Conservation (phyloP, 2,797 vertebrate genomes). For the Gobionotothen gibberifrons region DNA sequence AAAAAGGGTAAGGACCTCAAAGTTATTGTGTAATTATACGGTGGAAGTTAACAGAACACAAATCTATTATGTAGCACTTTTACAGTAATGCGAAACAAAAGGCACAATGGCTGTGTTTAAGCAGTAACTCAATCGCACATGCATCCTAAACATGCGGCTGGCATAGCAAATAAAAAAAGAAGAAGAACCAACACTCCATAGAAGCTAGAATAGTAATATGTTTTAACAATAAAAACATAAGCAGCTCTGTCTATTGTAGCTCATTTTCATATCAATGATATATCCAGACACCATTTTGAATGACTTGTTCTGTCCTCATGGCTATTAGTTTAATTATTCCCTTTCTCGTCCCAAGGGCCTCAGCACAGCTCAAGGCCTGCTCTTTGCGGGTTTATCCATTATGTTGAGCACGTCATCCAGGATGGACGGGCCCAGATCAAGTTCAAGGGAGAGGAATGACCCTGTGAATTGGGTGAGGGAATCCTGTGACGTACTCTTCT, state of each 20-base stretch:
- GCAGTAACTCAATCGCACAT: constrained; percentile 79
- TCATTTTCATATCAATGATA: constrained; percentile 76
- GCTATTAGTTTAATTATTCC: constrained; percentile 67
- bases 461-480: constrained; percentile 91
- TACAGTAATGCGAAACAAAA: constrained; percentile 75
- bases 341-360: constrained; percentile 59
- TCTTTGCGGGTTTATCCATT: constrained; percentile 91
- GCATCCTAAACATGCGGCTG: constrained; percentile 77
- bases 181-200: constrained; percentile 72
- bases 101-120: constrained; percentile 78
- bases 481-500: constrained; percentile 88
- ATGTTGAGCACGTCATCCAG: constrained; percentile 98
- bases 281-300: constrained; percentile 75
- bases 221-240: constrained; percentile 81
- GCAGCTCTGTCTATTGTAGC: constrained; percentile 67
- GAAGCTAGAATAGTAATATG: constrained; percentile 75
- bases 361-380: constrained; percentile 77
- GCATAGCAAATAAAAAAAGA: constrained; percentile 67
- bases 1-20: constrained; percentile 52
- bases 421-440: constrained; percentile 97
- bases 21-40: constrained; percentile 54
- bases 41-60: constrained; percentile 60
- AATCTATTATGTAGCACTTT: constrained; percentile 57
- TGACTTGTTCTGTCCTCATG: constrained; percentile 64
- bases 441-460: constrained; percentile 94